Evolutionary conservation across 2,888 invertebrate genomes (phyloP), one percentile per base, ranked within the genome.

Genomic region (Petrophora chlorosata): DNA sequence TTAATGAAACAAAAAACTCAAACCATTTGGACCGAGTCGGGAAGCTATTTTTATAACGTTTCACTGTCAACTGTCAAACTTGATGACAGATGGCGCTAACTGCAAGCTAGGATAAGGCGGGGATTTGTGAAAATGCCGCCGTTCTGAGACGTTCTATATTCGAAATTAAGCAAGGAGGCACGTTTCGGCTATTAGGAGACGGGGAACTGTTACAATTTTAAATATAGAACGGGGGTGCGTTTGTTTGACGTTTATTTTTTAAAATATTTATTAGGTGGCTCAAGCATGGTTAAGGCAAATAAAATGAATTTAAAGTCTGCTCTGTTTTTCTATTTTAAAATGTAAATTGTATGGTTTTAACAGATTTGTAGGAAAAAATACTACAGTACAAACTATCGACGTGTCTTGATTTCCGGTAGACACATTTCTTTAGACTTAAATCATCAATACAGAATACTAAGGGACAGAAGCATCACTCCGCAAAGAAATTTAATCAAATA

Each of bases 31-130:
- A 29, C 56, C 57, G 59, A 26, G 17, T 55, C 54, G 56, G 41
- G 46, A 46, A 40, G 58, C 75, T 80, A 79, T 84, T 84, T 84
- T 81, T 79, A 79, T 75, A 76, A 67, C 72, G 71, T 65, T 70
- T 73, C 75, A 76, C 77, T 82, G 85, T 84, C 81, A 83, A 79
- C 79, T 85, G 87, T 88, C 87, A 85, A 78, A 78, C 73, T 68
- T 72, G 85, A 86, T 88, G 88, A 87, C 85, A 86, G 82, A 87
- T 81, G 85, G 85, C 83, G 82, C 73, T 76, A 76, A 76, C 75
- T 70, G 74, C 70, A 65, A 63, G 70, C 69, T 61, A 54, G 67
- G 69, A 67, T 67, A 67, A 72, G 65, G 65, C 68, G 63, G 65
- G 69, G 70, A 68, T 73, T 71, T 73, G 68, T 67, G 63, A 66